Base-by-base conservation (phyloP, 1,140 invertebrate genomes). In the Trichoplusia ni region DNA sequence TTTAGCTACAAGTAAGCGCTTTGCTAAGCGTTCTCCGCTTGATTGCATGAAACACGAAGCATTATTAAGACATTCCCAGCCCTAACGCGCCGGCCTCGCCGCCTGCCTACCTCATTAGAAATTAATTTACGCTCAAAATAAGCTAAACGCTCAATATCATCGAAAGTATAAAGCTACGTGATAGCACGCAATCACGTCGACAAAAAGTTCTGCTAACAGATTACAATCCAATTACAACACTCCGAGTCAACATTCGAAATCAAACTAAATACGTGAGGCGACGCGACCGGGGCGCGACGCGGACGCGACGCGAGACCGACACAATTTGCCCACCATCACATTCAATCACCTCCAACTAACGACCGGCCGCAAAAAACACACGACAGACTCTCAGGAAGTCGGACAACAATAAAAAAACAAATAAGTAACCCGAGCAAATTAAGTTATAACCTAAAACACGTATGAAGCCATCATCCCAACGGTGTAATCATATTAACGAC, bases 391-490 rank as follows among this genome's bases (percentile, higher is more conserved):
- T 87, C 86, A 89, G 87, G 87, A 89, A 90, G 87, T 90, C 79
- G 75, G 68, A 71, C 77, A 78, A 84, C 76, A 81, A 84, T 82
- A 88, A 90, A 90, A 88, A 88, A 90, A 86, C 87, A 88, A 90
- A 89, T 87, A 90, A 88, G 77, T 78, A 81, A 86, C 78, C 69
- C 86, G 81, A 74, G 72, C 84, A 90, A 90, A 90, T 90, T 90
- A 90, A 90, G 87, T 90, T 90, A 90, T 90, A 90, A 90, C 83
- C 84, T 90, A 86, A 86, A 89, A 89, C 87, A 87, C 81, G 87
- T 90, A 90, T 90, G 86, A 90, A 90, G 87, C 87, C 86, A 90
- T 90, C 87, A 90, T 87, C 86, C 80, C 79, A 81, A 87, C 80
- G 83, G 81, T 87, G 86, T 90, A 90, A 90, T 90, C 87, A 90